Conservation (phyloP, 2,113 vertebrate species). For the Monopterus albus region DNA sequence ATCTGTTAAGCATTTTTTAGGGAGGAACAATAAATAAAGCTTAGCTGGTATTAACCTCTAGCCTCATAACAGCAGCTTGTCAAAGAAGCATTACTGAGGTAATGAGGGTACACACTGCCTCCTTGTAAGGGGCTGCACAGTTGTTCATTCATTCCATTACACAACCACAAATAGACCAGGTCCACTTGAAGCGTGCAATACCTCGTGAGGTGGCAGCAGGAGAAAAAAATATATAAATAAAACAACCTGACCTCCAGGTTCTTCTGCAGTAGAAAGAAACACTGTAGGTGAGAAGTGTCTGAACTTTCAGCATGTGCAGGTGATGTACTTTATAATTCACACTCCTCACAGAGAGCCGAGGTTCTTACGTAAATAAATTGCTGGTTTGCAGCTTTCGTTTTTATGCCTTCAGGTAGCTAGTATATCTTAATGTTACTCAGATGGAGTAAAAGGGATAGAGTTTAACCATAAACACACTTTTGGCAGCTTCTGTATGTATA, state of each 20-base stretch:
- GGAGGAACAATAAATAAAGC: conserved; percentile 85
- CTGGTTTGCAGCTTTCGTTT: conserved; percentile 30
- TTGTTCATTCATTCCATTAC: conserved; percentile 84
- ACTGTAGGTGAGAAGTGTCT: conserved; percentile 28
- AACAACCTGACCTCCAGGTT: conserved; percentile 70
- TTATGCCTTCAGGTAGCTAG: conserved; percentile 43
- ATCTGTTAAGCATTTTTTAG: conserved; percentile 81
- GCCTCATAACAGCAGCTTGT: conserved; percentile 76
- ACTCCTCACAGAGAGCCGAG: conserved; percentile 31
- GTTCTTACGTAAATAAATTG: conserved; percentile 45
- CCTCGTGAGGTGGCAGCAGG: conserved; percentile 78
- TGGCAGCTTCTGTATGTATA: conserved; percentile 72
- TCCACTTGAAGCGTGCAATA: conserved; percentile 75
- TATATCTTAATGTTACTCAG: conserved; percentile 56
- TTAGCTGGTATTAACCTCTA: conserved; percentile 82
- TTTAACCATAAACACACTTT: conserved; percentile 76
- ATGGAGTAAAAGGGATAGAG: conserved; percentile 65
- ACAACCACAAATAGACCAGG: conserved; percentile 81
- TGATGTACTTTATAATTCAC: conserved; percentile 43
- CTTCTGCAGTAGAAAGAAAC: conserved; percentile 55
- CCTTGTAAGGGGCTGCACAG: conserved; percentile 85
- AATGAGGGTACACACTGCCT: conserved; percentile 84
- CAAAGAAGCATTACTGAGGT: conserved; percentile 82
- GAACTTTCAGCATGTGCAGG: conserved; percentile 31
- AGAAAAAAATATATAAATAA: not conserved